Percentiles rank a stretch among this genome's conserved stretches.
Evolutionary conservation across 2,888 invertebrate species (phyloP).

Genomic region (Zaprionus obscuricornis): DNA sequence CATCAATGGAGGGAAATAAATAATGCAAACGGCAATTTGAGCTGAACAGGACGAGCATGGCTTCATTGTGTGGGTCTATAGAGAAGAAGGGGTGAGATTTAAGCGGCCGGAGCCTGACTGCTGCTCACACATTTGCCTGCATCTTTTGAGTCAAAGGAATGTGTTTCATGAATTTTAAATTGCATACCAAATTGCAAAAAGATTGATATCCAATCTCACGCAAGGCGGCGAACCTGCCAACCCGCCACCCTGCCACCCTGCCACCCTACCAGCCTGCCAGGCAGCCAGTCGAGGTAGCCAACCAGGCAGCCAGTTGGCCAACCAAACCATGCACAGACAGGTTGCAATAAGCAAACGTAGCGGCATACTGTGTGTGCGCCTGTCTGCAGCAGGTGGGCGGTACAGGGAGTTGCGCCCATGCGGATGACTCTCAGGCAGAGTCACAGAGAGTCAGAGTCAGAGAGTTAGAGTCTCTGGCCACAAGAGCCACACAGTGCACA

Average conservation of each 20-base stretch:
- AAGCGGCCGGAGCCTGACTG: conserved; percentile 7
- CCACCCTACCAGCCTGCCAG: conserved; percentile 2
- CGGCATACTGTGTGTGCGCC: conserved; percentile 6
- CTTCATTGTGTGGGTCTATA: conserved; percentile 11
- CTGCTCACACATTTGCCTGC: conserved; percentile 70
- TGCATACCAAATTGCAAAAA: conserved; percentile 81
- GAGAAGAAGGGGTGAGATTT: background rate
- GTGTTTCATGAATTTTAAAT: conserved; percentile 82
- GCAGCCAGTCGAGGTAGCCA: conserved; percentile 7
- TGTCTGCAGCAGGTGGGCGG: conserved; percentile 49
- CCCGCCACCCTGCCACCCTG: too few species aligned
- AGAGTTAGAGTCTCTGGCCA: conserved; percentile 1
- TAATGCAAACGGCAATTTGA: conserved; percentile 80
- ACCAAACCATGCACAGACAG: too few species aligned
- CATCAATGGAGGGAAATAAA: conserved; percentile 78
- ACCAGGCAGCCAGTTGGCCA: background rate
- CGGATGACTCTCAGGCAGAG: conserved; percentile 20
- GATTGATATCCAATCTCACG: conserved; percentile 82
- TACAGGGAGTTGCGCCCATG: conserved; percentile 37
- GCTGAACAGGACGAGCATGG: conserved; percentile 39
- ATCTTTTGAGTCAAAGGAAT: conserved; percentile 80
- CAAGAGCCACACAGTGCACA: conserved; percentile 14
- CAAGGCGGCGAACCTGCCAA: conserved; percentile 61
- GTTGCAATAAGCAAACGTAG: conserved; percentile 33
- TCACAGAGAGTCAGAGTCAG: conserved; percentile 12